Evolutionary conservation across 2,797 vertebrate genomes (phyloP).

Genomic region (Myotis planiceps): DNA sequence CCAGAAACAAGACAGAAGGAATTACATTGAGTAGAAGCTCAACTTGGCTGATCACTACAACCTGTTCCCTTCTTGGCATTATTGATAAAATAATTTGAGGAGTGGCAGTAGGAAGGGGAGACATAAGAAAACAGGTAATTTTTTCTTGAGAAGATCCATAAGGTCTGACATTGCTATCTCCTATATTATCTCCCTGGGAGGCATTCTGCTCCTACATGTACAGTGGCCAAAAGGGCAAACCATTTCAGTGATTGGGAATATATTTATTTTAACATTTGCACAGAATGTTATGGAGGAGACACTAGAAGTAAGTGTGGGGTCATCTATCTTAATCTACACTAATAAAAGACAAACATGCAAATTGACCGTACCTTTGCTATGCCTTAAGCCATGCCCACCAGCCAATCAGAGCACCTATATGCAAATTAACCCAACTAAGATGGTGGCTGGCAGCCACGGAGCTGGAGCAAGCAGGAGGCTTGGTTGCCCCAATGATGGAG

Average conservation of each 20-base stretch:
- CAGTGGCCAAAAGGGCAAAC: background rate
- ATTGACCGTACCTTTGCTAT: too few species aligned
- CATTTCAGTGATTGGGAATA: background rate
- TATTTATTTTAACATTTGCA: constrained; percentile 21
- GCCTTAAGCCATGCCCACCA: too few species aligned
- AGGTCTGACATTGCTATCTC: too few species aligned
- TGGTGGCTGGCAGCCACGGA: too few species aligned
- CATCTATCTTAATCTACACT: background rate
- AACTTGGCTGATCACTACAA: background rate
- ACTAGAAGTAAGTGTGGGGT: background rate
- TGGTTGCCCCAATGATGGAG: too few species aligned
- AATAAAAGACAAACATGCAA: too few species aligned
- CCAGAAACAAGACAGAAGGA: background rate
- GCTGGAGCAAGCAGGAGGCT: too few species aligned
- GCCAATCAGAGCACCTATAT: too few species aligned
- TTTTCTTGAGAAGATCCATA: too few species aligned
- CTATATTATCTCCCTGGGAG: background rate
- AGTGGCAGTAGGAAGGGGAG: background rate
- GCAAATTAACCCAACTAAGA: too few species aligned
- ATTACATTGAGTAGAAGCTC: background rate
- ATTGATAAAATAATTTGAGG: background rate
- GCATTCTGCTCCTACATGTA: background rate
- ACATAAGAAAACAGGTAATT: background rate
- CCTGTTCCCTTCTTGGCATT: background rate
- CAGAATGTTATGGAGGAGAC: background rate